Base-by-base conservation (phyloP, 2,113 vertebrate species). In the Coturnix japonica region DNA sequence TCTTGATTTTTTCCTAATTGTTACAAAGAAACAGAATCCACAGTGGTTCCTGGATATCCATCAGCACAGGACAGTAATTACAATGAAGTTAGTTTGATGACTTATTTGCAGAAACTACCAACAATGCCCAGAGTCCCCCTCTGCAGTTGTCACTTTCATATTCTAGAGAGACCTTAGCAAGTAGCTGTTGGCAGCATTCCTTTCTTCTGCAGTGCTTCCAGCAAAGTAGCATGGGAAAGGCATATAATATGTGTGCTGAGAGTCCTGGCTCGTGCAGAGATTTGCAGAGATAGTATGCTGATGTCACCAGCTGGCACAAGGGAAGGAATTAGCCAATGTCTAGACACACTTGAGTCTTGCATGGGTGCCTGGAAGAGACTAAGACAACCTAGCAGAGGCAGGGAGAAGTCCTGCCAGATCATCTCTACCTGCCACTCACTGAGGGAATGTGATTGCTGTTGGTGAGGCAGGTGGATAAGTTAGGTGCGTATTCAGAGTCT, bases 291-390 rank as follows among this genome's bases (percentile, higher is more conserved):
- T 89, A 80, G 46, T 39, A 74, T 7, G 46, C 87, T 96, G 92
- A 94, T 87, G 84, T 95, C 94, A 94, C 69, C 79, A 67, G 75
- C 26, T 95, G 92, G 94, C 85, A 12, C 67, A 80, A 79, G 46
- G n/a, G 39, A 92, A 77, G 4, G 44, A 69, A 92, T 96, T 95
- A 95, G 75, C 60, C 81, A 85, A 82, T 9, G 89, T 92, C 94
- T 85, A 95, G 87, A 93, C 89, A 56, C 23, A 28, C 60, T 93
- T 9, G 33, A 77, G 56, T 47, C 51, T 89, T 87, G 60, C 75
- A 91, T 53, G n/a, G 53, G 51, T 91, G 81, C 64, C 82, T 81
- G 77, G 43, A 90, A 56, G 64, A 70, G 64, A 88, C 56, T 33
- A 33, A 60, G 13, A 21, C 17, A 83, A 51, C 35, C 23, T 53